Conservation (phyloP, 2,113 vertebrate genomes). For the Raja brachyura region DNA sequence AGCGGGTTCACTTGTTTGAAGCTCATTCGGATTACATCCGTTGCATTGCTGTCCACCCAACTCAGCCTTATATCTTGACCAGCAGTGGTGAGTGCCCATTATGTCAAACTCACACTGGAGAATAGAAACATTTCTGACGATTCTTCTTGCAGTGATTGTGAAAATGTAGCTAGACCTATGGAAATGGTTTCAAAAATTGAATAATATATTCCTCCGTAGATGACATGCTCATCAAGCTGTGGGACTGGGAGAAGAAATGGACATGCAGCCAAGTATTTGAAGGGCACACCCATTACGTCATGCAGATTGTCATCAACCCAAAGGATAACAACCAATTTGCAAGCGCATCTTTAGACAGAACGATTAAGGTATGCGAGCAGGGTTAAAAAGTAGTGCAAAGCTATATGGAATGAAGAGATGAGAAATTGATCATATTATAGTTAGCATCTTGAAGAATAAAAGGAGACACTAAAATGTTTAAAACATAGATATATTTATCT, state of each 20-base stretch:
- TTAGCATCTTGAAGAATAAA: background rate
- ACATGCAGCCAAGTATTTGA: constrained; percentile 97
- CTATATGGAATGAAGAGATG: background rate
- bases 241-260: constrained; percentile 99
- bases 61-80: constrained; percentile 95
- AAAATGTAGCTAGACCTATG: background rate
- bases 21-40: constrained; percentile 97
- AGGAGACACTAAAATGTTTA: background rate
- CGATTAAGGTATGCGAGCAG: constrained; percentile 76
- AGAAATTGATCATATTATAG: no score
- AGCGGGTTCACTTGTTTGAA: constrained; percentile 97
- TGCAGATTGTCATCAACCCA: constrained; percentile 98
- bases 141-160: no score
- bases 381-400: background rate
- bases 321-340: constrained; percentile 99
- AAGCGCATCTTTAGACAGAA: constrained; percentile 91
- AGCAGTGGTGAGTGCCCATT: constrained; percentile 76
- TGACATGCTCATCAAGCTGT: constrained; percentile 98
- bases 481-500: background rate
- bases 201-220: constrained; percentile 58
- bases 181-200: background rate
- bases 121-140: background rate
- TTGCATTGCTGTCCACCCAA: constrained; percentile 94
- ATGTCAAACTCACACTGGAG: background rate
- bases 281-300: constrained; percentile 98